phyloP scores from a whole-genome alignment of 1,140 invertebrate species.

The Drosophila tropicalis region DNA sequence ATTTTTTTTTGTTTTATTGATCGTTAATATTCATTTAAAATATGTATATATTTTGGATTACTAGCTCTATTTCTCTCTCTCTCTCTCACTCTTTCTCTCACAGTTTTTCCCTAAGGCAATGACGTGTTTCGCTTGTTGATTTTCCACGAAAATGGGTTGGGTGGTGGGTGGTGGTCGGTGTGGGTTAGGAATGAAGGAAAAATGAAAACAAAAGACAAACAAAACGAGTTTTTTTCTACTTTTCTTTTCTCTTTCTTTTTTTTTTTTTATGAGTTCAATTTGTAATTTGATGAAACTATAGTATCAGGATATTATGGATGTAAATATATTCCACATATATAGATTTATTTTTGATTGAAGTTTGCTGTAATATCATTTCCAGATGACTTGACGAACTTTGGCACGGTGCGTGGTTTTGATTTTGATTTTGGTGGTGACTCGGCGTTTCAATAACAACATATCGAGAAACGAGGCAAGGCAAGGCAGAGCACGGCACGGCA shows the following conservation, averaged over 20 bases:
- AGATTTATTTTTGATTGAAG: background rate
- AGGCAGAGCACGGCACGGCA: slow-evolving; percentile 23
- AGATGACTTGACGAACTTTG: slow-evolving; percentile 30
- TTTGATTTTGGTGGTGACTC: slow-evolving; percentile 8
- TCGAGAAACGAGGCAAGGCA: slow-evolving; percentile 24
- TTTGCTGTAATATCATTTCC: slow-evolving; percentile 10
- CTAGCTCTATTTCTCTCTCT: slow-evolving; percentile 3
- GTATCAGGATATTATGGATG: background rate
- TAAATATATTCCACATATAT: background rate
- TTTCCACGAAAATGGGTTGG: slow-evolving; percentile 18
- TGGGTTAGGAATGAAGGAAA: background rate
- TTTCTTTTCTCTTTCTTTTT: background rate
- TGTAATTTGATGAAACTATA: background rate
- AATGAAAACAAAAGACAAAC: slow-evolving; percentile 31
- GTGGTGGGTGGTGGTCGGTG: no score
- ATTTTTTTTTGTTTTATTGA: slow-evolving; percentile 42
- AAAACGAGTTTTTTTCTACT: slow-evolving; percentile 1
- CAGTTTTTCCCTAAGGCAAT: slow-evolving; percentile 30
- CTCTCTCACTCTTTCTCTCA: slow-evolving; percentile 11
- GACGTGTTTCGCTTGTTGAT: slow-evolving; percentile 58
- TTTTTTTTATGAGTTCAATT: slow-evolving; percentile 20
- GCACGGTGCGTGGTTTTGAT: slow-evolving; percentile 26
- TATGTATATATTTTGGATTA: background rate
- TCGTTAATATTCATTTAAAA: slow-evolving; percentile 2
- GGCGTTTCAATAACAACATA: slow-evolving; percentile 61